Percentiles rank a stretch among this genome's conserved stretches.
These are phyloP conservation scores for Podabrus alpinus DNA, from an alignment of 2,888 invertebrate genomes.

Conservation along the genomic window DNA sequence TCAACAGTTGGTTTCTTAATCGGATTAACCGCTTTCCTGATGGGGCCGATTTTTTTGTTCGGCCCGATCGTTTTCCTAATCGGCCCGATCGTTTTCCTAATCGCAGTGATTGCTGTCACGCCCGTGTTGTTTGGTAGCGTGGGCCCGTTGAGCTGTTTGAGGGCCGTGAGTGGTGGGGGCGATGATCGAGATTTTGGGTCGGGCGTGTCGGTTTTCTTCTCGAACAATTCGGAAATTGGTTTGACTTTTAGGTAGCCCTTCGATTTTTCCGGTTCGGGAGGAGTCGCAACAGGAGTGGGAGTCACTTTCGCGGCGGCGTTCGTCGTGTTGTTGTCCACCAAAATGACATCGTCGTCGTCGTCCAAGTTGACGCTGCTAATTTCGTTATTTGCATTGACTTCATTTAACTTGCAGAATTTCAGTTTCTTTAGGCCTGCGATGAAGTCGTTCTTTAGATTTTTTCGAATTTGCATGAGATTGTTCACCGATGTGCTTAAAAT, in stretches of 20 bases:
- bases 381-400: not conserved
- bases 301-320: constrained; percentile 37
- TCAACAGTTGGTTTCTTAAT: not conserved
- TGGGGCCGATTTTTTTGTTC: not conserved
- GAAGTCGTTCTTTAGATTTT: constrained; percentile 61
- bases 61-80: not conserved
- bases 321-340: constrained; percentile 56
- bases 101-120: not conserved
- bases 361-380: not conserved
- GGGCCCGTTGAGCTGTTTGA: not conserved
- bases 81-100: not conserved
- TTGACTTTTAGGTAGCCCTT: constrained; percentile 16
- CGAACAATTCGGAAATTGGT: constrained; percentile 10
- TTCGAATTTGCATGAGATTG: constrained; percentile 61
- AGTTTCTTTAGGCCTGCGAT: constrained; percentile 56
- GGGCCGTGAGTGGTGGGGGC: not conserved
- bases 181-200: not conserved
- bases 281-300: not conserved
- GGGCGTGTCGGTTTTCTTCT: not conserved
- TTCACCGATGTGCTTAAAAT: constrained; percentile 60
- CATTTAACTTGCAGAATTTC: constrained; percentile 52
- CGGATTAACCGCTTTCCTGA: not conserved
- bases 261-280: not conserved
- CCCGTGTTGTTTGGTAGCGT: not conserved
- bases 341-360: constrained; percentile 58